phyloP scores from a whole-genome alignment of 37 sponge, comb jelly and placozoan species.

The Trichoplax adhaerens region DNA sequence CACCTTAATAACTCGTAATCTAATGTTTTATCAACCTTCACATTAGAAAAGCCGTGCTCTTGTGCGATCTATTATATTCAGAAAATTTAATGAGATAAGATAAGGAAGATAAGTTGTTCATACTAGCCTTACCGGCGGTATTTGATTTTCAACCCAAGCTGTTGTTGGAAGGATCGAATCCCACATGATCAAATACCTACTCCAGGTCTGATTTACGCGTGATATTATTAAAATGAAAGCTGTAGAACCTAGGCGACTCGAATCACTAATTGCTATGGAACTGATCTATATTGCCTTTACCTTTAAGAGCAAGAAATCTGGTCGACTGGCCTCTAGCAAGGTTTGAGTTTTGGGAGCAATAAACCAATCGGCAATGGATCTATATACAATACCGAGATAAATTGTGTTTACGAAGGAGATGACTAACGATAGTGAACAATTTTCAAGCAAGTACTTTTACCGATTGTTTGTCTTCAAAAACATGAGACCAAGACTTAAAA shows the following conservation, averaged over 20 bases:
- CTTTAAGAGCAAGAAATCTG: constrained; percentile 61
- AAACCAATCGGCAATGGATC: constrained; percentile 22
- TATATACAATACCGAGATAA: constrained; percentile 5
- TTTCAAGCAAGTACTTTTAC: not conserved
- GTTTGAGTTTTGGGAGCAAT: constrained; percentile 34
- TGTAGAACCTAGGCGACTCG: too few species aligned
- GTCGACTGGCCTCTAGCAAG: constrained; percentile 41
- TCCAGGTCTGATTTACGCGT: constrained; percentile 13
- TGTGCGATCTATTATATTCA: constrained; percentile 1
- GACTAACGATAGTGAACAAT: not conserved
- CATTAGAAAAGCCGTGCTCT: constrained; percentile 1
- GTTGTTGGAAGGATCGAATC: constrained; percentile 40
- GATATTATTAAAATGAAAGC: too few species aligned
- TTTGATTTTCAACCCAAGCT: constrained; percentile 52
- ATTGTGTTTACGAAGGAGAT: not conserved
- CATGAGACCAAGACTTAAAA: constrained; percentile 68
- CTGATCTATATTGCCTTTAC: constrained; percentile 13
- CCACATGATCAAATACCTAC: constrained; percentile 68
- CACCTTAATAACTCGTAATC: constrained; percentile 27
- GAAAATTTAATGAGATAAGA: constrained; percentile 9
- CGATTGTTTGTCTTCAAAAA: constrained; percentile 68
- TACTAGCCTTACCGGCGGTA: constrained; percentile 33
- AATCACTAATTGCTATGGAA: not conserved
- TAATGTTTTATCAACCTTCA: constrained; percentile 1
- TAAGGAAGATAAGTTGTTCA: not conserved